Base-by-base conservation (phyloP, 2,113 vertebrate species). In the Anhinga anhinga region DNA sequence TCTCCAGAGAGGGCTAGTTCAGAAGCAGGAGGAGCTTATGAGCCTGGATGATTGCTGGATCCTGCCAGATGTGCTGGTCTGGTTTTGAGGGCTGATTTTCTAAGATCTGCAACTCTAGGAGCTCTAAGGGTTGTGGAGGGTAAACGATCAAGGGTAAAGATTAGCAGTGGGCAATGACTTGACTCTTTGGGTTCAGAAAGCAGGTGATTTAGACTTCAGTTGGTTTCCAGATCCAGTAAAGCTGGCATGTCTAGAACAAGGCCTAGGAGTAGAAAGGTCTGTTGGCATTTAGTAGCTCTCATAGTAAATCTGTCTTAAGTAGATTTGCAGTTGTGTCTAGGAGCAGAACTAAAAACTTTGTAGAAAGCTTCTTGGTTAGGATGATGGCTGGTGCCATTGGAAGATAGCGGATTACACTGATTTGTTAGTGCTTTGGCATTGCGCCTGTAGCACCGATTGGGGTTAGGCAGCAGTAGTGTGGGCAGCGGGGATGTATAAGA, bases 401-500 rank as follows among this genome's bases (percentile, higher is more conserved):
- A 59, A 73, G 63, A 13, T 1, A 26, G 40, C 30, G 53, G 61
- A 34, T 55, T 32, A n/a, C 16, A 7, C 1, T n/a, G 38, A 20
- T 62, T 66, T 61, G 21, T 55, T 32, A 4, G 40, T 22, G 62
- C 29, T 8, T 9, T 63, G 47, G 32, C 47, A 29, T 7, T 47
- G 61, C 0, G 1, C 30, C 38, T 77, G 7, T 6, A 26, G 44
- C 0, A 0, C 58, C 18, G 21, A 8, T 63, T 49, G 1, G 1
- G 21, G 11, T 62, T 34, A 17, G 47, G 53, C 36, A 69, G 77
- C 36, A 13, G 3, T 26, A 21, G 36, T 45, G 62, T 45, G 7
- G 7, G 15, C 59, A 79, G 61, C 22, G 55, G 74, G 49, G 38
- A 44, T 49, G 36, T 38, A 9, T 29, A 13, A 87, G 26, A 25